Evolutionary conservation across 2,797 vertebrate species (phyloP), one percentile per base, ranked within the genome.

Genomic region (Darevskia nairensis): DNA sequence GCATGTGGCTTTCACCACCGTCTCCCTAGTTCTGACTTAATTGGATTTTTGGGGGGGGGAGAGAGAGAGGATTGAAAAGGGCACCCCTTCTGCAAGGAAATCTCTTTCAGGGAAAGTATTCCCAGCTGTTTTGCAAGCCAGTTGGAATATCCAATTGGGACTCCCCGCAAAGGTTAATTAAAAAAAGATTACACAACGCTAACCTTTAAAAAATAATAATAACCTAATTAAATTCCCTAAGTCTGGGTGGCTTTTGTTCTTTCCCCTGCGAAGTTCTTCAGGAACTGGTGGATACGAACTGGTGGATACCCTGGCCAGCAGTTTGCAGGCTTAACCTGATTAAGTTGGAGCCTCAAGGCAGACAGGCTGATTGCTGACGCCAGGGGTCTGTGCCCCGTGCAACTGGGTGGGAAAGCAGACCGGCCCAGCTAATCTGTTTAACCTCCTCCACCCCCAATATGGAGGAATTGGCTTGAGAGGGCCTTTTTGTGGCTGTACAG

Each of bases 21-120:
- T 71, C 32, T 9, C 7, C 74, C 21, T 79, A 79, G 78, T 72
- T 32, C 46, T 59, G 27, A 78, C 19, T 84, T 84, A 88, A 79
- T 88, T 59, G 84, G 39, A 35, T 78, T 74, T 76, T 35, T 2
- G n/a, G 8, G 8, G 35, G 1, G 2, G 61, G 13, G 1, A 10
- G 25, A 6, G 3, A 41, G 19, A 25, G 27, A 11, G 2, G 6
- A 64, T 23, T 23, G 61, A 19, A 19, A 64, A 25, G 39, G 50
- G 9, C 44, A 6, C 10, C 35, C n/a, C 21, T 17, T 32, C 19
- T 61, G 32, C 27, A 66, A n/a, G 6, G 25, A 19, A 11, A 8
- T 11, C 41, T 25, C 5, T 32, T 27, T 13, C 25, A 23, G 8
- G 27, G 4, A 17, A 72, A 75, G 10, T 25, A 29, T 61, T 61